These are phyloP conservation scores for Chloebia gouldiae DNA, from an alignment of 2,113 vertebrate genomes.

Conservation along the genomic window DNA sequence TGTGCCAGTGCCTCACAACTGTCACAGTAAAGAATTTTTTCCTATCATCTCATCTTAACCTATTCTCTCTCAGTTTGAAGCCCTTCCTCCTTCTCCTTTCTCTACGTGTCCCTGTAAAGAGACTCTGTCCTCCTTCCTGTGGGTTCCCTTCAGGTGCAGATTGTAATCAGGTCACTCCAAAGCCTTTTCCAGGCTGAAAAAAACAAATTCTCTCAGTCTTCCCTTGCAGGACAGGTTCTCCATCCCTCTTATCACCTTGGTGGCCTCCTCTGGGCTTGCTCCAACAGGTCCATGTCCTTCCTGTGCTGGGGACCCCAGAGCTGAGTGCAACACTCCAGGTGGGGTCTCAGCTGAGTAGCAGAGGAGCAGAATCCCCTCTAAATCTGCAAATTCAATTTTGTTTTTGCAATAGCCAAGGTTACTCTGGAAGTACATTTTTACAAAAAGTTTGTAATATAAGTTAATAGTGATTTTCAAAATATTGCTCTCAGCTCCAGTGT, in stretches of 20 bases:
- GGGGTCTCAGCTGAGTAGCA: not conserved
- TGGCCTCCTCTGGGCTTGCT: accelerated
- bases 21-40: not conserved
- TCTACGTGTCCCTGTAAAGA: not conserved
- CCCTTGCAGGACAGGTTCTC: not conserved
- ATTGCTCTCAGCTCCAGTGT: not conserved
- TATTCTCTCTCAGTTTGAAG: not conserved
- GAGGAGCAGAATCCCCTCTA: not conserved
- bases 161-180: not conserved
- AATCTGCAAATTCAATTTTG: not conserved
- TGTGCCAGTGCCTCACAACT: not conserved
- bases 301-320: not conserved
- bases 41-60: not conserved
- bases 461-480: not conserved
- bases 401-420: not conserved
- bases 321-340: not conserved
- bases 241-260: not conserved
- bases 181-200: not conserved
- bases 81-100: not conserved
- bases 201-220: not conserved
- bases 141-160: not conserved
- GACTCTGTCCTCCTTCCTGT: not conserved
- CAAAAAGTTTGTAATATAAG: not conserved
- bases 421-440: not conserved
- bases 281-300: not conserved